Conservation (phyloP, 2,113 vertebrate species). For the Tamias sibiricus region DNA sequence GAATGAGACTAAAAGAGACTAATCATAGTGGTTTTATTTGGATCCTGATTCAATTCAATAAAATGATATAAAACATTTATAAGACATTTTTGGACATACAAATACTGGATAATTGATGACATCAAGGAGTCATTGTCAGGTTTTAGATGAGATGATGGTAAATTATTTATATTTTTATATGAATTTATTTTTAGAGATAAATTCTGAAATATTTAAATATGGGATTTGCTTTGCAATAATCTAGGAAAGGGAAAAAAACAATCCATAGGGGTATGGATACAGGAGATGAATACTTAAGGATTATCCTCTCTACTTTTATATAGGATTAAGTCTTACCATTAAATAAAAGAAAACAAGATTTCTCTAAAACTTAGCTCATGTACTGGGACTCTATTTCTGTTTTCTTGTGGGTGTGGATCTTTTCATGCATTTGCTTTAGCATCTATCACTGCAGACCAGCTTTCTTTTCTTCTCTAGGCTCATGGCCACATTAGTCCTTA, state of each 20-base stretch:
- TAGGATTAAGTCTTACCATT: neutral
- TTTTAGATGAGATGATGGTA: neutral
- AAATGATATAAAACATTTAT: neutral
- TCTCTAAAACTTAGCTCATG: neutral
- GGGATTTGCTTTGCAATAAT: neutral
- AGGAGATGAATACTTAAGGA: neutral
- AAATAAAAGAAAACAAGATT: neutral
- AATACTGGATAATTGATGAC: neutral
- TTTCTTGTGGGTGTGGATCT: neutral
- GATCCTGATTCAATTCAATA: neutral
- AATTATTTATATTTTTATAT: neutral
- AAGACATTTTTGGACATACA: neutral
- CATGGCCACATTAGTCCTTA: neutral
- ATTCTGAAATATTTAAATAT: neutral
- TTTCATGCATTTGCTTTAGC: neutral
- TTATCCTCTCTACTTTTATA: conserved; percentile 6
- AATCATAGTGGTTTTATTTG: neutral
- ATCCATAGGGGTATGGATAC: neutral
- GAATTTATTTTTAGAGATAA: neutral
- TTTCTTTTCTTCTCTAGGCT: neutral
- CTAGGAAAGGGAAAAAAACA: neutral
- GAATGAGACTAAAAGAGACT: neutral
- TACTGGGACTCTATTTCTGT: neutral
- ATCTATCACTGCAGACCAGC: neutral
- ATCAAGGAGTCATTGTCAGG: neutral